Percentiles rank a stretch among this genome's conserved stretches.
These are phyloP conservation scores for Parnassius smintheus DNA, from an alignment of 2,888 invertebrate species.

Conservation along the genomic window DNA sequence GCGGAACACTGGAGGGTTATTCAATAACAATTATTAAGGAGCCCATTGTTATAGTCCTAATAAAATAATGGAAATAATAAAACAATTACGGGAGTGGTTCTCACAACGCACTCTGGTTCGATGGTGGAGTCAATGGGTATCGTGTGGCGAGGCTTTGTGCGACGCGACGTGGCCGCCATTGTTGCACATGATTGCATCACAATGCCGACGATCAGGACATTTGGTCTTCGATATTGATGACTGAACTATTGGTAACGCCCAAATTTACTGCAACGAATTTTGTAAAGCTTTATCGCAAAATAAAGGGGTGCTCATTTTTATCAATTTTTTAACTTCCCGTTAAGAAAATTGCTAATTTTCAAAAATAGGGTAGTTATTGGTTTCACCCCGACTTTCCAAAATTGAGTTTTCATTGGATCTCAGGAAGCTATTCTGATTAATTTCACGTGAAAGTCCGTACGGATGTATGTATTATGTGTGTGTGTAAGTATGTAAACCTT, in stretches of 20 bases:
- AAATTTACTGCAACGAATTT: not conserved
- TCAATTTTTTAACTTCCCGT: too few species aligned
- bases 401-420: too few species aligned
- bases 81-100: constrained; percentile 37
- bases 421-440: too few species aligned
- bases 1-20: constrained; percentile 33
- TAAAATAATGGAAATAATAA: constrained; percentile 41
- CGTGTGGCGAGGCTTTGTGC: constrained; percentile 37
- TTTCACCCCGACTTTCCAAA: too few species aligned
- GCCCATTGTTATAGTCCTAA: constrained; percentile 29
- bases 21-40: constrained; percentile 39
- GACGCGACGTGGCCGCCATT: not conserved
- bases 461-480: too few species aligned
- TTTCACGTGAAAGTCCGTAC: too few species aligned
- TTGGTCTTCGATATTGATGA: not conserved
- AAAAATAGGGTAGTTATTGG: too few species aligned
- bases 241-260: not conserved
- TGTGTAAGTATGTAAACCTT: too few species aligned
- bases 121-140: constrained; percentile 37
- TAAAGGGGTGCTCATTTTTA: too few species aligned
- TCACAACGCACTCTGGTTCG: constrained; percentile 31
- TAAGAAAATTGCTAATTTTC: too few species aligned
- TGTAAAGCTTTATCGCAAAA: too few species aligned
- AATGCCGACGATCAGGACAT: not conserved
- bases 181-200: constrained; percentile 1